Evolutionary conservation across 2,888 invertebrate genomes (phyloP).

Genomic region (Drosophila melanocephala): DNA sequence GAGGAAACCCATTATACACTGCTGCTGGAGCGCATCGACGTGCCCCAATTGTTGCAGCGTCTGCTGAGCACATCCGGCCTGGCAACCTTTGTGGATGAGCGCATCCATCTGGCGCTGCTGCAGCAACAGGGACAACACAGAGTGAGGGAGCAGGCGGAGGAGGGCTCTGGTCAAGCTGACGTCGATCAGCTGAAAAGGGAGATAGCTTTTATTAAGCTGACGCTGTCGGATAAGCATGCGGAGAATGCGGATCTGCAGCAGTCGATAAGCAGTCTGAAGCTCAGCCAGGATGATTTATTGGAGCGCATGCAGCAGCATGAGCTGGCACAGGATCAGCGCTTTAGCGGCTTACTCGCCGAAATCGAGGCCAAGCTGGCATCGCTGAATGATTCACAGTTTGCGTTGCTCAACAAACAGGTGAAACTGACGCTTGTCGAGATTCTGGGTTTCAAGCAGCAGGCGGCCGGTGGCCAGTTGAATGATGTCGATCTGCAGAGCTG

Average conservation of each 20-base stretch:
- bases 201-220: conserved; percentile 87
- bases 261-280: conserved; percentile 77
- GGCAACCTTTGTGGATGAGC: conserved; percentile 73
- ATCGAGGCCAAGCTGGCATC: conserved; percentile 79
- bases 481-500: conserved; percentile 87
- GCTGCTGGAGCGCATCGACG: conserved; percentile 79
- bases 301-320: conserved; percentile 79
- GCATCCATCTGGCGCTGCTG: conserved; percentile 57
- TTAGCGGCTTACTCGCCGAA: conserved; percentile 77
- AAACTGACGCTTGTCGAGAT: conserved; percentile 87
- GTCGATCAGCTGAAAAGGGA: conserved; percentile 86
- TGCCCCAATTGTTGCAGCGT: conserved; percentile 83
- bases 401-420: conserved; percentile 87
- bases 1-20: conserved; percentile 66
- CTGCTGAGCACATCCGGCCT: conserved; percentile 82
- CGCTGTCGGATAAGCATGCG: conserved; percentile 86
- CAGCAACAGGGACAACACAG: background rate
- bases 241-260: conserved; percentile 82
- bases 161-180: conserved; percentile 57
- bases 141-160: background rate
- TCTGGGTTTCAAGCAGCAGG: conserved; percentile 84
- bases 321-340: conserved; percentile 74
- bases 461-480: conserved; percentile 82
- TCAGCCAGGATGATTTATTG: conserved; percentile 77
- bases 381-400: conserved; percentile 85